These are phyloP conservation scores for Ferrisia virgata DNA, from an alignment of 2,888 invertebrate species.

Conservation along the genomic window DNA sequence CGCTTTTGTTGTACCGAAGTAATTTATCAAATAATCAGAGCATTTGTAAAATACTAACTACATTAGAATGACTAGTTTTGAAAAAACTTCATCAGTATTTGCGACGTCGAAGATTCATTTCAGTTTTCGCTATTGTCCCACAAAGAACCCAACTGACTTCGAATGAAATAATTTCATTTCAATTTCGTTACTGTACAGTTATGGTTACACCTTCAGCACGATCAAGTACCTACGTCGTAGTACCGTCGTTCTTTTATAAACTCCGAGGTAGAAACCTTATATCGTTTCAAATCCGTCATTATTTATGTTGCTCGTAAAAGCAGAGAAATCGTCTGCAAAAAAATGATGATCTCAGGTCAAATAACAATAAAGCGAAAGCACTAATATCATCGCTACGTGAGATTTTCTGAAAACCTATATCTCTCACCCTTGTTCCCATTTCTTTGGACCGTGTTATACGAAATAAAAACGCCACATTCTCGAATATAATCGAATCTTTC, in stretches of 20 bases:
- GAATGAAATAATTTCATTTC: not conserved
- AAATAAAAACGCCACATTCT: constrained; percentile 14
- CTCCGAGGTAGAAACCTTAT: not conserved
- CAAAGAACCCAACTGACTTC: too few relatives aligned
- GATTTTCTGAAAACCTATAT: not conserved
- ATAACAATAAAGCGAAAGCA: constrained; percentile 21
- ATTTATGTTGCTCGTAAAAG: not conserved
- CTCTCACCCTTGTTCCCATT: not conserved
- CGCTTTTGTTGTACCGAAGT: too few relatives aligned
- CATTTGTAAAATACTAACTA: too few relatives aligned
- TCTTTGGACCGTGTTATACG: not conserved
- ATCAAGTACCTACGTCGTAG: too few relatives aligned
- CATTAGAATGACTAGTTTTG: too few relatives aligned
- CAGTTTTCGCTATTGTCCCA: too few relatives aligned
- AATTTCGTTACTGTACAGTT: not conserved
- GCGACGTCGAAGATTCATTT: too few relatives aligned
- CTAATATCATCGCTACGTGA: constrained; percentile 25
- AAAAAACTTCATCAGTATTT: too few relatives aligned
- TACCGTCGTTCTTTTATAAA: not conserved
- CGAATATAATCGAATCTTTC: constrained; percentile 16
- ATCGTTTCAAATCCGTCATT: not conserved
- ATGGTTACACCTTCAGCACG: not conserved
- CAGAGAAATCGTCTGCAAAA: constrained; percentile 1
- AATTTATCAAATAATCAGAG: too few relatives aligned
- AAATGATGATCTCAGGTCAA: constrained; percentile 8